phyloP scores from a whole-genome alignment of 2,888 invertebrate species.

The Caenorhabditis angaria region DNA sequence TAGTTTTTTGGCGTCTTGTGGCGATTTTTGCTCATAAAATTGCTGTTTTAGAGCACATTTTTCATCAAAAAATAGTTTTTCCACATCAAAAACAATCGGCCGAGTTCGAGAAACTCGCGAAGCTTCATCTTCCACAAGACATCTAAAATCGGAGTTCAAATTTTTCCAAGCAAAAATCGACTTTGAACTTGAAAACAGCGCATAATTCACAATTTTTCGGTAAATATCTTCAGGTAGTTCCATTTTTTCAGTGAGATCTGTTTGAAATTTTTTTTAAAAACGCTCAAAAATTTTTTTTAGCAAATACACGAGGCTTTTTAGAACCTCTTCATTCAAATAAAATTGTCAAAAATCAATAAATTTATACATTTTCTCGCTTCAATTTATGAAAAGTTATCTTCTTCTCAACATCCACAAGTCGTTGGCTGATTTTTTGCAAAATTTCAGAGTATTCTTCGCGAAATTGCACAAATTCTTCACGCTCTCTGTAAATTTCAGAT shows the following conservation, averaged over 20 bases:
- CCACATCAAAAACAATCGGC: background rate
- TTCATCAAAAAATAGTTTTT: background rate
- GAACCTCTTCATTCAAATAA: background rate
- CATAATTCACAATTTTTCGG: background rate
- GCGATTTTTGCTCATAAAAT: background rate
- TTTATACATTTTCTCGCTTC: background rate
- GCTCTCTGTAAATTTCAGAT: background rate
- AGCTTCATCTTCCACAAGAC: constrained; percentile 1
- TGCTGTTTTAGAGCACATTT: background rate
- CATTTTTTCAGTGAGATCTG: background rate
- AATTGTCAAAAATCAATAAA: too few species aligned
- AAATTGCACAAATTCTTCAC: background rate
- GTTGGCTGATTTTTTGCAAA: background rate
- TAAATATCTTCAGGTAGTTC: constrained; percentile 3
- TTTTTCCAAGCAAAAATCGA: constrained; percentile 6
- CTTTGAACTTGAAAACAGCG: background rate
- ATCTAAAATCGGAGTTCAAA: background rate
- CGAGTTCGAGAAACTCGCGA: background rate
- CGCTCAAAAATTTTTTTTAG: background rate
- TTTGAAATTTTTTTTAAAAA: background rate
- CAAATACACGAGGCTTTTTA: background rate
- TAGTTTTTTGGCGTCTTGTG: constrained; percentile 8
- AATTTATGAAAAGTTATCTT: background rate
- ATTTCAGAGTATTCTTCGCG: background rate
- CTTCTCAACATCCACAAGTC: background rate